Conservation (phyloP, 2,797 vertebrate species). For the Paguma larvata region DNA sequence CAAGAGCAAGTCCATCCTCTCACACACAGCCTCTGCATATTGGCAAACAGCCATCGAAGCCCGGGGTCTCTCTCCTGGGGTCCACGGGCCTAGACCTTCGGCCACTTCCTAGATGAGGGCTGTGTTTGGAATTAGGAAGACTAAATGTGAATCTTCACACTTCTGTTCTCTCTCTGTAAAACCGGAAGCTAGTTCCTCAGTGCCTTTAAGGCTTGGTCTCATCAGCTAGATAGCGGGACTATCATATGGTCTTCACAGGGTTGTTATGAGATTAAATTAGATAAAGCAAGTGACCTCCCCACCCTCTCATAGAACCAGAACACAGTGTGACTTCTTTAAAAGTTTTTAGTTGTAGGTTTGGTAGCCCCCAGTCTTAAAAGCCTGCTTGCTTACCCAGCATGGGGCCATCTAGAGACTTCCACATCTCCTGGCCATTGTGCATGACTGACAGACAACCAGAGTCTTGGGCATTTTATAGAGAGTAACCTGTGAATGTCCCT, state of each 20-base stretch:
- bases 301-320: not conserved
- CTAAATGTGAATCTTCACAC: not conserved
- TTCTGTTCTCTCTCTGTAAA: not conserved
- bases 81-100: not conserved
- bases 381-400: not conserved
- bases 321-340: not conserved
- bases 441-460: not conserved
- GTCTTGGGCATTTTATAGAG: slow-evolving; percentile 1
- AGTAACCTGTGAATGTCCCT: not conserved
- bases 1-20: not conserved
- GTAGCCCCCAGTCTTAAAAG: not conserved
- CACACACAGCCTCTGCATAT: not conserved
- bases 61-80: not conserved
- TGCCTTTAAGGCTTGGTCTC: not conserved
- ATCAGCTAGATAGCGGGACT: not conserved
- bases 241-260: not conserved
- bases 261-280: not conserved
- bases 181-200: not conserved
- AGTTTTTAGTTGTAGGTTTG: not conserved
- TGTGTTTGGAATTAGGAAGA: not conserved
- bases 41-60: not conserved
- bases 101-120: not conserved
- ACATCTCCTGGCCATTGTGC: not conserved
- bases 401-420: not conserved
- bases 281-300: not conserved